Percentiles rank a stretch among this genome's conserved stretches.
Conservation (phyloP, 2,113 vertebrate genomes). For the Axis porcinus region DNA sequence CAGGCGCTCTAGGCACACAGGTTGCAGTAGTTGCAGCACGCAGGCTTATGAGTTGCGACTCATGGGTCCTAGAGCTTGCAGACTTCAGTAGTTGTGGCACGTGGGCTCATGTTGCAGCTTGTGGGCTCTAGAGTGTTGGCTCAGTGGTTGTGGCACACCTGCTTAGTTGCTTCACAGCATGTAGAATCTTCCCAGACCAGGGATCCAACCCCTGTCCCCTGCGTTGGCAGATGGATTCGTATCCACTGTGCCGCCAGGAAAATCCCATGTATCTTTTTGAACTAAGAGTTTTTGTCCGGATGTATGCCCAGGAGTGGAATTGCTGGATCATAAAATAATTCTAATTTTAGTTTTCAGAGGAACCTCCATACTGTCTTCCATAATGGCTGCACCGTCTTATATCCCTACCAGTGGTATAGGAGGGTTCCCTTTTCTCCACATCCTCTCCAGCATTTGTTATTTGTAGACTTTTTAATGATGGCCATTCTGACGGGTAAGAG, state of each 20-base stretch:
- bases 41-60: neutral
- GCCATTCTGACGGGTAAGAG: neutral
- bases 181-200: neutral
- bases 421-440: neutral
- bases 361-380: neutral
- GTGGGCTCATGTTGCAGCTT: neutral
- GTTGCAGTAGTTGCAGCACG: neutral
- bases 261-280: neutral
- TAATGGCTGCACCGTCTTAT: neutral
- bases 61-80: neutral
- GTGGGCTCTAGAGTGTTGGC: neutral
- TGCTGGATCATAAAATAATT: neutral
- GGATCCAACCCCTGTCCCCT: neutral
- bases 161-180: neutral
- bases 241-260: neutral
- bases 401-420: neutral
- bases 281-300: neutral
- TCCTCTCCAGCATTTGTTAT: neutral
- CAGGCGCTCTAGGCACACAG: neutral
- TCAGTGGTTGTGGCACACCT: neutral
- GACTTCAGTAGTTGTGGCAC: neutral
- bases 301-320: neutral
- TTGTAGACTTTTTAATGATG: neutral
- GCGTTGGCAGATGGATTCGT: neutral
- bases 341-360: neutral